phyloP scores from a whole-genome alignment of 2,797 vertebrate species.

The Siniperca scherzeri region DNA sequence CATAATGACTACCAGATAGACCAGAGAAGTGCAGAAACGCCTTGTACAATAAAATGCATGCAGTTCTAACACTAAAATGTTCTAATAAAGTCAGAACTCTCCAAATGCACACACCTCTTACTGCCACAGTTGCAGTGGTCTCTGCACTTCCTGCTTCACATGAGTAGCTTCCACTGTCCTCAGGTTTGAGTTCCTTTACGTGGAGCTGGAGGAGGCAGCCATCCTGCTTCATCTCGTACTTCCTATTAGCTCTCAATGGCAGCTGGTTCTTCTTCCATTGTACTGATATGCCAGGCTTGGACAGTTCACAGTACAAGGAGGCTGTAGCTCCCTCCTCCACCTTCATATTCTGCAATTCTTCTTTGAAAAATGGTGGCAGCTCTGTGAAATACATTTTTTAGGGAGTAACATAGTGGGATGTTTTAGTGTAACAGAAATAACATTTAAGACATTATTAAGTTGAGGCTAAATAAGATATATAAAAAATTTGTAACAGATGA shows the following conservation, averaged over 20 bases:
- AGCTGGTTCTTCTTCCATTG: constrained; percentile 89
- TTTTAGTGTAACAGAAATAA: background rate
- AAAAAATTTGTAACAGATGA: background rate
- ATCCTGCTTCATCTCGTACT: constrained; percentile 83
- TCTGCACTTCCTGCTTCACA: constrained; percentile 78
- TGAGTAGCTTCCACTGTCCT: constrained; percentile 89
- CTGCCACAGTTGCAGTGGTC: constrained; percentile 65
- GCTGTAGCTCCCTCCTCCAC: constrained; percentile 83
- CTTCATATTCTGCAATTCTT: constrained; percentile 82
- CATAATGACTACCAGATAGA: background rate
- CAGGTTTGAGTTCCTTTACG: constrained; percentile 79
- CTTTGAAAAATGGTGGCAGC: constrained; percentile 84
- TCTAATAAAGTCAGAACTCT: background rate
- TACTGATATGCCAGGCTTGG: constrained; percentile 74
- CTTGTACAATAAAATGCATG: background rate
- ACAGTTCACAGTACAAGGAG: constrained; percentile 85
- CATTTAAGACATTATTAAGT: background rate
- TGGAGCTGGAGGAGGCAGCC: constrained; percentile 83
- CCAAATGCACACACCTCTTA: constrained; percentile 61
- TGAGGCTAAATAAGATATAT: background rate
- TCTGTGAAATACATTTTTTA: constrained; percentile 67
- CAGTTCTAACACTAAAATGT: background rate
- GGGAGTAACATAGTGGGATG: background rate
- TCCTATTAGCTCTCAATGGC: constrained; percentile 82
- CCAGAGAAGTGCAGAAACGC: background rate